phyloP scores from a whole-genome alignment of 2,113 vertebrate species.

The Eurystomus gularis region DNA sequence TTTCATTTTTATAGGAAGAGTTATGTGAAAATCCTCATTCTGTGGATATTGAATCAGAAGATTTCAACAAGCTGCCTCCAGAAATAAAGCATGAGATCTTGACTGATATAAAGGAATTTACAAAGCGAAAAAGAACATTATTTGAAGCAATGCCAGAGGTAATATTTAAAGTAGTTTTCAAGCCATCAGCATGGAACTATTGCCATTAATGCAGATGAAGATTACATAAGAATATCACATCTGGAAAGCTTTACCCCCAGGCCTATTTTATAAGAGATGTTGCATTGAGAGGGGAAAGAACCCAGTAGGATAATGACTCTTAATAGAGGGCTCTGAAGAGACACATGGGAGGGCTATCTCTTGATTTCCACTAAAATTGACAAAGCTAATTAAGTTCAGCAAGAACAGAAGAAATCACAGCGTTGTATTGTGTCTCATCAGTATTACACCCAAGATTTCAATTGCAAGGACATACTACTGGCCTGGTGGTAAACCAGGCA shows the following conservation, averaged over 20 bases:
- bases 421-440: not conserved
- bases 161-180: not conserved
- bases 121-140: conserved; percentile 89
- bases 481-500: not conserved
- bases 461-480: not conserved
- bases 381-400: not conserved
- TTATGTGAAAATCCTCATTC: conserved; percentile 81
- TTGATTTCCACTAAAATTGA: not conserved
- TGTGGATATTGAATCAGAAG: conserved; percentile 92
- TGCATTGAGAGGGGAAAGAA: not conserved
- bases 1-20: conserved; percentile 75
- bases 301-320: not conserved
- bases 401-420: not conserved
- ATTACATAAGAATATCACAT: not conserved
- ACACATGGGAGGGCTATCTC: not conserved
- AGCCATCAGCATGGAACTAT: not conserved
- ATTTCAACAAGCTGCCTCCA: conserved; percentile 85
- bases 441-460: not conserved
- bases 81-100: conserved; percentile 96
- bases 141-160: conserved; percentile 94
- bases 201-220: not conserved
- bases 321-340: not conserved
- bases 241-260: not conserved
- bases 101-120: conserved; percentile 94
- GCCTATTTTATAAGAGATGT: not conserved